Conservation (phyloP, 2,797 vertebrate genomes). For the Periophthalmus magnuspinnatus region DNA sequence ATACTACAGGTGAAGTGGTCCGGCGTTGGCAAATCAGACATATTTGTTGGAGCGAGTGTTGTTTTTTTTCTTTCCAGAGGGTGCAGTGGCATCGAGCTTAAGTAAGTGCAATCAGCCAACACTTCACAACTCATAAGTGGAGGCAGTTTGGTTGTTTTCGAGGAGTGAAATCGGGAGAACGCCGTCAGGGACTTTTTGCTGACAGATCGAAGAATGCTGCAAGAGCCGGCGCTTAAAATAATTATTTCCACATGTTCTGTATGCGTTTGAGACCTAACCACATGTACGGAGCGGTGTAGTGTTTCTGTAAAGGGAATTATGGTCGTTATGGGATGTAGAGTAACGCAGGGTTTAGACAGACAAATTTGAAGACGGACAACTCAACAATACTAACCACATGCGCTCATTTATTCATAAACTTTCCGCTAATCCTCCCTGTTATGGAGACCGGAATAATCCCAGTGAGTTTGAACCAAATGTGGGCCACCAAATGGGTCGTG, state of each 20-base stretch:
- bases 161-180: slow-evolving; percentile 21
- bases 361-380: background rate
- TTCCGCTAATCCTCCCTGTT: background rate
- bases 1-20: slow-evolving; percentile 30
- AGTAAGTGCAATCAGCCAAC: slow-evolving; percentile 48
- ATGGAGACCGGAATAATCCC: background rate
- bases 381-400: background rate
- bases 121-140: slow-evolving; percentile 37
- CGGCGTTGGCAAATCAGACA: slow-evolving; percentile 36
- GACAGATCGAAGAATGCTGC: slow-evolving; percentile 21
- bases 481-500: background rate
- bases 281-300: background rate
- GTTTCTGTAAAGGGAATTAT: background rate
- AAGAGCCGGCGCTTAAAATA: slow-evolving; percentile 12
- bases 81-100: slow-evolving; percentile 34
- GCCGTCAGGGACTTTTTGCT: slow-evolving; percentile 28
- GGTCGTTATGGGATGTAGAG: slow-evolving; percentile 1
- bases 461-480: background rate
- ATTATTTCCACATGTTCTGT: slow-evolving; percentile 22
- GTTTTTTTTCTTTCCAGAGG: slow-evolving; percentile 31
- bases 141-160: slow-evolving; percentile 26
- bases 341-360: background rate
- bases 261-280: background rate
- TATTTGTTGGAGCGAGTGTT: slow-evolving; percentile 37
- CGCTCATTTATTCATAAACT: background rate